These are phyloP conservation scores for Tetrapedia diversipes DNA, from an alignment of 2,888 invertebrate species.

Conservation along the genomic window DNA sequence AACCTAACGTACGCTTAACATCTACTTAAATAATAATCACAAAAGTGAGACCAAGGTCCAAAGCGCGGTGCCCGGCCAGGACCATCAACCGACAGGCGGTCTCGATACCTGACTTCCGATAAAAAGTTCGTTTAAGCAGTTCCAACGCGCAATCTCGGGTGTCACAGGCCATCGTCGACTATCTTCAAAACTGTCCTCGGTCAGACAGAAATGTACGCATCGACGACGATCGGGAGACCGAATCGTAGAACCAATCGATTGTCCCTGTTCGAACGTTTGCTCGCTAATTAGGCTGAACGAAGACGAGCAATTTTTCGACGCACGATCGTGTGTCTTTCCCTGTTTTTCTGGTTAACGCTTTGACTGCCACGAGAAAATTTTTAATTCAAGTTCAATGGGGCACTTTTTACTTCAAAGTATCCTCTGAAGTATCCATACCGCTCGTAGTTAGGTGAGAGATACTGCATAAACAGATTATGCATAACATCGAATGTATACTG, in stretches of 20 bases:
- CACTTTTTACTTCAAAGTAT: too few relatives aligned
- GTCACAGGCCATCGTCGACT: constrained; percentile 43
- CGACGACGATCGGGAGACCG: not conserved
- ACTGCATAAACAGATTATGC: too few relatives aligned
- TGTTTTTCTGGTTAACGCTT: too few relatives aligned
- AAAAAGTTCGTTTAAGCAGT: constrained; percentile 41
- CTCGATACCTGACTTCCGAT: constrained; percentile 68
- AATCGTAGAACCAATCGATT: not conserved
- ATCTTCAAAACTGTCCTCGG: constrained; percentile 3
- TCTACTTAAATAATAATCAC: constrained; percentile 81
- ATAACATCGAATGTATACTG: too few relatives aligned
- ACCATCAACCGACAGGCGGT: constrained; percentile 66
- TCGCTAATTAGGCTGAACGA: not conserved
- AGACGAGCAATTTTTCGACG: too few relatives aligned
- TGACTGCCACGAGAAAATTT: too few relatives aligned
- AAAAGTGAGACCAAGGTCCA: constrained; percentile 81
- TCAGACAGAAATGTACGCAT: constrained; percentile 16
- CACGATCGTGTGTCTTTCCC: too few relatives aligned
- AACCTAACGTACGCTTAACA: constrained; percentile 75
- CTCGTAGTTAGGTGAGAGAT: too few relatives aligned
- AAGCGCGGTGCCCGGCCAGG: constrained; percentile 58
- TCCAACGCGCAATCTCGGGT: constrained; percentile 36
- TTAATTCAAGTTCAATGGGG: too few relatives aligned
- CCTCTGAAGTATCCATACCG: too few relatives aligned
- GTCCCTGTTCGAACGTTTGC: not conserved